Evolutionary conservation across 2,113 vertebrate species (phyloP).

Genomic region (Melanotaenia duboulayi): DNA sequence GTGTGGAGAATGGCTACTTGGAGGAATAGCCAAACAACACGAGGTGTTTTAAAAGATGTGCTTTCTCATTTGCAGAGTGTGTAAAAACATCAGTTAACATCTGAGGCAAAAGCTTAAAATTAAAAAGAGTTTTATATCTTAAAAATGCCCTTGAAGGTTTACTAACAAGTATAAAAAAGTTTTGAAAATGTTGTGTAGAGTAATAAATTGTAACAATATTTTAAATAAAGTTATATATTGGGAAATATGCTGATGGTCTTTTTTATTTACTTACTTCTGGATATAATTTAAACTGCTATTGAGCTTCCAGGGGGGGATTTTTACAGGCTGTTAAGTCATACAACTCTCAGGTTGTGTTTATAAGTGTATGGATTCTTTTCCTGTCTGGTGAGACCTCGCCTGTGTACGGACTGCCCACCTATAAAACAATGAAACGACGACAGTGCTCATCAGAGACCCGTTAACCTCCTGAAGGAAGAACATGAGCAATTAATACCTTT

Average conservation of each 20-base stretch:
- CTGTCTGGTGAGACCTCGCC: slow-evolving; percentile 9
- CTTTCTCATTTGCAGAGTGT: slow-evolving; percentile 62
- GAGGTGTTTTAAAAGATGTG: slow-evolving; percentile 43
- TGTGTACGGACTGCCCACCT: slow-evolving; percentile 4
- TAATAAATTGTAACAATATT: slow-evolving; percentile 86
- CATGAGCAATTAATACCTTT: neutral
- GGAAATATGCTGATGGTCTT: slow-evolving; percentile 37
- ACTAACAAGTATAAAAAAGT: slow-evolving; percentile 75
- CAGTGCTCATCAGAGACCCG: slow-evolving; percentile 21
- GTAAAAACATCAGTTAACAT: slow-evolving; percentile 67
- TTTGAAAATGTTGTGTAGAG: slow-evolving; percentile 82
- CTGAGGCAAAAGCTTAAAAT: slow-evolving; percentile 45
- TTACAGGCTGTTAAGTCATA: slow-evolving; percentile 35
- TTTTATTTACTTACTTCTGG: slow-evolving; percentile 18
- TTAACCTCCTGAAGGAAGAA: neutral
- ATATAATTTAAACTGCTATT: neutral
- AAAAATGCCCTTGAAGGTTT: slow-evolving; percentile 72
- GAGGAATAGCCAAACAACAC: slow-evolving; percentile 22
- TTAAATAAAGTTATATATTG: slow-evolving; percentile 86
- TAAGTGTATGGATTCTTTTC: slow-evolving; percentile 43
- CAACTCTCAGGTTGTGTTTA: slow-evolving; percentile 29
- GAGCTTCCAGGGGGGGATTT: slow-evolving; percentile 17
- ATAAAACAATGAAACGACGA: slow-evolving; percentile 11
- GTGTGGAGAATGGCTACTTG: slow-evolving; percentile 17
- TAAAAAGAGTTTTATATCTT: slow-evolving; percentile 80